These are phyloP conservation scores for Amiota mariae DNA, from an alignment of 2,888 invertebrate species.

Conservation along the genomic window DNA sequence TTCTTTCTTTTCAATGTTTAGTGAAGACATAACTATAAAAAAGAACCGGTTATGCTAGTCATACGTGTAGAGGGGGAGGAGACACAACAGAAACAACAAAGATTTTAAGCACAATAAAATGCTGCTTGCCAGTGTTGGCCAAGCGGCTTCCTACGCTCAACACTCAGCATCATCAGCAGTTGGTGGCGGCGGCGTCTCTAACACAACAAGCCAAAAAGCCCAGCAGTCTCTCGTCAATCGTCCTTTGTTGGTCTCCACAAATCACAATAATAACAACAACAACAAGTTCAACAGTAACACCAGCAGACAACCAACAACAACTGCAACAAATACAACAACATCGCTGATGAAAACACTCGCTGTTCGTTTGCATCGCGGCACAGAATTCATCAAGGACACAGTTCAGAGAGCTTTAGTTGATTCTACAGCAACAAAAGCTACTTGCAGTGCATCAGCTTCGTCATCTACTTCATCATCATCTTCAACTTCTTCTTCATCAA, in stretches of 20 bases:
- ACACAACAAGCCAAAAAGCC: not conserved
- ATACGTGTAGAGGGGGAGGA: not conserved
- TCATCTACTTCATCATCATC: conserved; percentile 22
- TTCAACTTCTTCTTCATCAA: conserved; percentile 10
- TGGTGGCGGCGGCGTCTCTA: not conserved
- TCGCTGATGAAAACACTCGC: conserved; percentile 66
- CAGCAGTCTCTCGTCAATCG: conserved; percentile 11
- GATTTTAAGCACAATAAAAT: conserved; percentile 44
- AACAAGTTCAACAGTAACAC: conserved; percentile 43
- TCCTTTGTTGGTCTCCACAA: conserved; percentile 24
- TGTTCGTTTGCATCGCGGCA: conserved; percentile 69
- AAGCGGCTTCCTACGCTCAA: conserved; percentile 54
- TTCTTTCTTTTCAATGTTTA: not conserved
- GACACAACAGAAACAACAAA: not conserved
- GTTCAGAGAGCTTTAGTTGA: conserved; percentile 73
- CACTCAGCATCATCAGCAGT: not conserved
- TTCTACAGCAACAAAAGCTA: conserved; percentile 42
- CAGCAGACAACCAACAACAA: conserved; percentile 56
- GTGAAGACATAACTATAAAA: not conserved
- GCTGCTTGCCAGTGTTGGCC: conserved; percentile 59
- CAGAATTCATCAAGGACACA: conserved; percentile 69
- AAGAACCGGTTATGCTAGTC: conserved; percentile 11
- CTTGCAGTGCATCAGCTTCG: conserved; percentile 23
- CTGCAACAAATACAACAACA: conserved; percentile 48
- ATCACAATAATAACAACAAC: conserved; percentile 3